Evolutionary conservation across 2,113 vertebrate species (phyloP).

Genomic region (Neolamprologus hecqui): DNA sequence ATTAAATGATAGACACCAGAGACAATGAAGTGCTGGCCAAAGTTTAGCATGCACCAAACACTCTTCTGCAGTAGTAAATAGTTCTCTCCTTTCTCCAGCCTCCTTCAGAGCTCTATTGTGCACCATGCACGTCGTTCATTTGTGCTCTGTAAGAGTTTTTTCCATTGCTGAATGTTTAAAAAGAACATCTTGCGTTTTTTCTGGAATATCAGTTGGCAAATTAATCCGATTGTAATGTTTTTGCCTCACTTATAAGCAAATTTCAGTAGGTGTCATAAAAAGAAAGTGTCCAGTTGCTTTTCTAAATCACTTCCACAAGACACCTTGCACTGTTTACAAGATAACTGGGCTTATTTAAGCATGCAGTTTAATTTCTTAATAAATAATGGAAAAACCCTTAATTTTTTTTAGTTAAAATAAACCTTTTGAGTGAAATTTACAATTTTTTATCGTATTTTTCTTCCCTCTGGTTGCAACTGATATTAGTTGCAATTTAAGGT

Average conservation of each 20-base stretch:
- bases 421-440: background rate
- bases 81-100: constrained; percentile 59
- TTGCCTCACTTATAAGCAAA: background rate
- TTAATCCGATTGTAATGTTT: background rate
- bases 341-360: background rate
- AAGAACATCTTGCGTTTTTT: background rate
- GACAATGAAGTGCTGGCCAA: constrained; percentile 78
- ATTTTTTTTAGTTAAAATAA: background rate
- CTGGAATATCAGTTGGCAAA: background rate
- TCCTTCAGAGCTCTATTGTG: constrained; percentile 47
- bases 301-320: background rate
- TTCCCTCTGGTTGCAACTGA: background rate
- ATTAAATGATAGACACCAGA: constrained; percentile 82
- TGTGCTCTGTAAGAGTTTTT: background rate
- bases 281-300: background rate
- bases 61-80: constrained; percentile 70
- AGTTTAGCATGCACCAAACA: constrained; percentile 73
- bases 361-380: background rate
- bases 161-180: background rate
- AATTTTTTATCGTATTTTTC: background rate
- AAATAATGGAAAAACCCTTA: background rate
- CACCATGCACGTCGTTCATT: constrained; percentile 16
- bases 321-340: background rate
- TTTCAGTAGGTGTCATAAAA: background rate
- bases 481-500: background rate